These are phyloP conservation scores for Hoplostethus atlanticus DNA, from an alignment of 2,797 vertebrate genomes.

Conservation along the genomic window DNA sequence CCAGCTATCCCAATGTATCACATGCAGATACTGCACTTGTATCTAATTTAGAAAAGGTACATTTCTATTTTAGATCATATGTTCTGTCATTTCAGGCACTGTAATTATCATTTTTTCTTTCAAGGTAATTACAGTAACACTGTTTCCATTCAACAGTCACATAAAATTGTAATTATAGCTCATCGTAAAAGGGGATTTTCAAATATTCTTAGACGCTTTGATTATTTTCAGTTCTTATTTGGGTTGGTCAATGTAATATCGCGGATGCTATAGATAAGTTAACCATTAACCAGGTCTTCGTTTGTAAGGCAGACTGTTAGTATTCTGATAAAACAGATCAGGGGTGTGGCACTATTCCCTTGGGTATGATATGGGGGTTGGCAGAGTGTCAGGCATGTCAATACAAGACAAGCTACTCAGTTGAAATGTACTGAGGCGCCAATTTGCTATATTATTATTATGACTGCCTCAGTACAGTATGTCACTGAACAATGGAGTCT, in stretches of 20 bases:
- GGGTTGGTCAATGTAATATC: not conserved
- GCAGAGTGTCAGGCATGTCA: slow-evolving; percentile 35
- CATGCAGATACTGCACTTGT: not conserved
- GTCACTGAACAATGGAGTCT: not conserved
- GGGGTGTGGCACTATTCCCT: slow-evolving; percentile 15
- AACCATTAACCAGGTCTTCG: slow-evolving; percentile 1
- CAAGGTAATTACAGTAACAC: slow-evolving; percentile 12
- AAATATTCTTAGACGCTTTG: not conserved
- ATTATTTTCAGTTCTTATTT: not conserved
- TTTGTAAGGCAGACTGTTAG: not conserved
- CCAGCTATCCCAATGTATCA: not conserved
- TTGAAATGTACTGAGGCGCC: not conserved
- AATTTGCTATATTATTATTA: not conserved
- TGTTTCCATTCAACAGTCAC: slow-evolving; percentile 5
- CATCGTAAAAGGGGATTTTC: not conserved
- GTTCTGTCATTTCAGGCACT: slow-evolving; percentile 14
- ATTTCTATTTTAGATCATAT: slow-evolving; percentile 14
- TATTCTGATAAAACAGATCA: slow-evolving; percentile 7
- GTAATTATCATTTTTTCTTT: slow-evolving; percentile 1
- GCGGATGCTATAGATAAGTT: slow-evolving; percentile 5
- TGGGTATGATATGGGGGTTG: slow-evolving; percentile 13
- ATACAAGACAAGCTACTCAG: slow-evolving; percentile 49
- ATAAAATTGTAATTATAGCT: not conserved
- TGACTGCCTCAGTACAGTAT: not conserved
- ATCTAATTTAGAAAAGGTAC: not conserved